Base-by-base conservation (phyloP, 2,888 invertebrate genomes). In the Bruchidius siliquastri region DNA sequence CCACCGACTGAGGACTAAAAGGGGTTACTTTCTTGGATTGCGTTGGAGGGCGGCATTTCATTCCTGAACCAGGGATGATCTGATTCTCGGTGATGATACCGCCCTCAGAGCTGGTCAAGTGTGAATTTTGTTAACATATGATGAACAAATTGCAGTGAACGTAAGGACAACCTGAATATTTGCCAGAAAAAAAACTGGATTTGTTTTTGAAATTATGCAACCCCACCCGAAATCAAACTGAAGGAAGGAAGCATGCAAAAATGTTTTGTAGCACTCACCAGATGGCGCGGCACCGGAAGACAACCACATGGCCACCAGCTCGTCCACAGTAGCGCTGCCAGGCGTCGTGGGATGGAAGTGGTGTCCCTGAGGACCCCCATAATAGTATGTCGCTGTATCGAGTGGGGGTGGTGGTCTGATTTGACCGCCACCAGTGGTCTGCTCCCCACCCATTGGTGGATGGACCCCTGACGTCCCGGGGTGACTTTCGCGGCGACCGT, bases 221-320 rank as follows among this genome's bases (percentile, higher is more conserved):
- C 26, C 6, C 22, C n/a, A 3, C 71, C 21, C 20, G 0, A 32
- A 22, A 71, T 3, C 49, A 49, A 49, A 68, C n/a, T n/a, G 22
- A 32, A 71, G 71, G 69, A 69, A 13, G 1, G 18, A 49, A 49
- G 18, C 49, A 49, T 13, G 3, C 3, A 49, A 49, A 49, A 49
- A 26, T 2, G 26, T 8, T 4, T 26, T 8, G 8, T 4, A 26
- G 8, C 26, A 83, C 85, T 82, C 80, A 87, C 87, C 86, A 83
- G 83, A 76, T 73, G 83, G 80, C 72, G 83, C 81, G 72, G 90
- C 89, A 84, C 91, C 90, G 81, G 92, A 90, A 84, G 49, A 49
- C 13, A 93, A 91, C 90, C 92, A 93, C 80, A 93, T 88, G 79
- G 93, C 92, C 85, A 93, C 92, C 84, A 93, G 87, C 85, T 93